Base-by-base conservation (phyloP, 1,140 invertebrate genomes). In the Neuroterus valhalla region DNA sequence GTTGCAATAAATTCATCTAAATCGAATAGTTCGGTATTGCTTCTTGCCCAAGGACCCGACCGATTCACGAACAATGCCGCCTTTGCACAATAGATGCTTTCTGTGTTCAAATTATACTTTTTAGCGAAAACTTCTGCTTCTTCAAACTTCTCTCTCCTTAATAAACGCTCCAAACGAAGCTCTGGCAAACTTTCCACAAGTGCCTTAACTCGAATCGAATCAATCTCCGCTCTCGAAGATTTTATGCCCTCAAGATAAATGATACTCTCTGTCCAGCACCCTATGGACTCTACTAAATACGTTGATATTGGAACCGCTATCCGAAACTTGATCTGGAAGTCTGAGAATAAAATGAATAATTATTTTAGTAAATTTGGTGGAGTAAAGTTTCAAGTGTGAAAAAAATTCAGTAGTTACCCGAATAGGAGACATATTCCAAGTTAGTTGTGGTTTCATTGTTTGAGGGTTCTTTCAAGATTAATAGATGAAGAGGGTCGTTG, bases 51-150 rank as follows among this genome's bases (percentile, higher is more conserved):
- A 26, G 86, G 85, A 67, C 84, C 78, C 8, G 90, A 78, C 55
- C 85, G 78, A 66, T 82, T 75, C 44, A 89, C 79, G 2, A 89
- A 50, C 10, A 82, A 75, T 44, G 82, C 75, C 38, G 86, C 84
- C 78, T 89, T 87, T 45, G 85, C 85, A 67, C 78, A 83, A 71
- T 87, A 86, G 66, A 91, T 85, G 8, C 72, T 52, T 76, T 87
- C 86, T 44, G 82, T 71, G 68, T 86, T 78, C n/a, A 91, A 78
- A 62, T 78, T 76, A 79, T 87, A 88, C 69, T 84, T 84, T n/a
- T 44, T 70, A 2, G 89, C 90, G 79, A 91, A 90, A 38, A 70
- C 74, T 76, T 87, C 82, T 14, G 90, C 90, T 80, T 88, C 86
- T 19, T 87, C 79, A 71, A 89, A 91, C 77, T 89, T 87, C 38